phyloP scores from a whole-genome alignment of 2,113 vertebrate species.

The Phylloscopus whistleri region DNA sequence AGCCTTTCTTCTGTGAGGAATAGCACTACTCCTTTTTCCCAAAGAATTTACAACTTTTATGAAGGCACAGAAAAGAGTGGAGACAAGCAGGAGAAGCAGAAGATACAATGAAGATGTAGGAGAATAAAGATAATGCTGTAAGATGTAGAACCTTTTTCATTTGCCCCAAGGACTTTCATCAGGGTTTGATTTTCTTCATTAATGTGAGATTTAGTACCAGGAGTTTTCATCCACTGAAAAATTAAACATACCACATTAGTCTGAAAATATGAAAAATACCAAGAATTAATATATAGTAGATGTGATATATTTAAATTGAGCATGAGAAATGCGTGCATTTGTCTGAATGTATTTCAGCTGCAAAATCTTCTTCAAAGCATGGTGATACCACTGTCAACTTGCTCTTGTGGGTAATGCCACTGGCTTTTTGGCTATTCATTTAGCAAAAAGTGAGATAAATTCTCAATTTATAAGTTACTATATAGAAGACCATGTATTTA shows the following conservation, averaged over 20 bases:
- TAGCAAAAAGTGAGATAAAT: background rate
- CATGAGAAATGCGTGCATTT: background rate
- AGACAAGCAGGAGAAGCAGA: background rate
- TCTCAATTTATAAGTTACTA: background rate
- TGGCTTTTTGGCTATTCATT: background rate
- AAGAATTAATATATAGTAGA: background rate
- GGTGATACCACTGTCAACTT: background rate
- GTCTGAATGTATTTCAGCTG: background rate
- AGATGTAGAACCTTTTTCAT: background rate
- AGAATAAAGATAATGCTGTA: background rate
- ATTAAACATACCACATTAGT: background rate
- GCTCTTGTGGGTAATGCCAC: background rate
- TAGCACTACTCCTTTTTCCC: background rate
- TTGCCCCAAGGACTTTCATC: background rate
- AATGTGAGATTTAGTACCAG: background rate
- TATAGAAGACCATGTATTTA: background rate
- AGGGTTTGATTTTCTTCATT: background rate
- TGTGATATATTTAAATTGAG: background rate
- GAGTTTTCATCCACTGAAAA: background rate
- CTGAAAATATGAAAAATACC: background rate
- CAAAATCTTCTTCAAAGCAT: background rate
- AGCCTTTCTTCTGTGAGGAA: background rate
- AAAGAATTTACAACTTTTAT: background rate
- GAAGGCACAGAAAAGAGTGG: background rate
- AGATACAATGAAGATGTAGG: background rate